Evolutionary conservation across 2,797 vertebrate species (phyloP), one percentile per base, ranked within the genome.

Genomic region (Yasuhikotakia modesta): DNA sequence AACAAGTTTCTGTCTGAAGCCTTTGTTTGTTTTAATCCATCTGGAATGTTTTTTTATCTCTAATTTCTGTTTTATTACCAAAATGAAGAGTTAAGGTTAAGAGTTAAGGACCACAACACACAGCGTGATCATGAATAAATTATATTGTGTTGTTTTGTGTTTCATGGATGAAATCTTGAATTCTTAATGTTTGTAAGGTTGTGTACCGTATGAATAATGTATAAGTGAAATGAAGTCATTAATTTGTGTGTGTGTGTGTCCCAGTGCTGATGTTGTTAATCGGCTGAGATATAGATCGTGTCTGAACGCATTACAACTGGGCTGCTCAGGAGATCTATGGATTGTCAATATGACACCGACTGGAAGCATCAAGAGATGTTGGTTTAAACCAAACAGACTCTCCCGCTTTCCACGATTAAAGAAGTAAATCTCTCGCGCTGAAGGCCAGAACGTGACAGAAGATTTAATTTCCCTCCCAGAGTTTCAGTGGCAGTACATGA

Each of bases 181-280:
- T 52, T 30, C 32, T 19, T 6, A 11, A 17, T 17, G 19, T 30
- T 4, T 46, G 43, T 70, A 58, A 30, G 66, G 35, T 63, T 24
- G 61, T 21, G 45, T 55, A 24, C 32, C 30, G 4, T 12, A 46
- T n/a, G 0, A 58, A 45, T 61, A 24, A 78, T 61, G 43, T 50
- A 43, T 61, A 63, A 70, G 67, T 27, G 68, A 70, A 53, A 70
- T 78, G 19, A 78, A 78, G 46, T 53, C 68, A 53, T 78, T 78
- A 53, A 64, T 58, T 58, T 32, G 32, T 32, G 32, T 35, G 35
- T 35, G 5, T 35, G 35, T 35, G 19, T 77, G 30, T 63, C 50
- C 22, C 2, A 7, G 45, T 45, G 67, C 76, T 78, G 58, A 78
- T 70, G 67, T 70, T 52, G 57, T 63, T 78, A 78, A 78, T 78